Evolutionary conservation across 2,888 invertebrate genomes (phyloP), one percentile per base, ranked within the genome.

Genomic region (Diplazon laetatorius): DNA sequence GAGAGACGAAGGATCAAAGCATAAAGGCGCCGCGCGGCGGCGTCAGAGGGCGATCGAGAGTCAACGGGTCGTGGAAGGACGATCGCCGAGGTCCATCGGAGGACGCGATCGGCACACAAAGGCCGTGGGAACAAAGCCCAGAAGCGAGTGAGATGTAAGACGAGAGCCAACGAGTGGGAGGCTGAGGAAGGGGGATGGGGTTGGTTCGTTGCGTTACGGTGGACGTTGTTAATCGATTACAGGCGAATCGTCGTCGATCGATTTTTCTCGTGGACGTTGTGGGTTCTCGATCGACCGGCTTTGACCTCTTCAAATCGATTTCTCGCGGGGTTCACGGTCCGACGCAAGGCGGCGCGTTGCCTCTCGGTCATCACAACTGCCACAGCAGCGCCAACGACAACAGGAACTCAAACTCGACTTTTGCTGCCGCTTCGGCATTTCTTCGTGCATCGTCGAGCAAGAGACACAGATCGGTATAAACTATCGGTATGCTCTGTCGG

Each of bases 371-470:
- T 22, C n/a, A 18, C 25, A 16, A 30, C 44, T 10, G 10, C 12
- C 10, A 12, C 2, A 12, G 10, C 10, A 2, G 10, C n/a, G 5
- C 3, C 2, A n/a, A 12, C 52, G 25, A 52, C 60, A 52, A 59
- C 42, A 18, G 14, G 30, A 48, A 42, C 25, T n/a, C n/a, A n/a
- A n/a, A n/a, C n/a, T 55, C 22, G 16, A 44, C 20, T 55, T 62
- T 30, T 30, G n/a, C n/a, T n/a, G 30, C 30, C 39, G 22, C 39
- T 42, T 59, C 37, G 57, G 75, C 65, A 73, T 77, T 81, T 80
- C 83, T 2, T 80, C 84, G 76, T 84, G 79, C 77, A 75, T 68
- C 81, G 81, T 72, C 77, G 80, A 83, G 85, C 83, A 68, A 82
- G 74, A 76, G 76, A 63, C 62, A 46, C 71, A 60, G 66, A n/a